A percentile compares a stretch with the other conserved stretches of the same genome.
phyloP scores from a whole-genome alignment of 2,113 vertebrate species.

The Cisticola juncidis region DNA sequence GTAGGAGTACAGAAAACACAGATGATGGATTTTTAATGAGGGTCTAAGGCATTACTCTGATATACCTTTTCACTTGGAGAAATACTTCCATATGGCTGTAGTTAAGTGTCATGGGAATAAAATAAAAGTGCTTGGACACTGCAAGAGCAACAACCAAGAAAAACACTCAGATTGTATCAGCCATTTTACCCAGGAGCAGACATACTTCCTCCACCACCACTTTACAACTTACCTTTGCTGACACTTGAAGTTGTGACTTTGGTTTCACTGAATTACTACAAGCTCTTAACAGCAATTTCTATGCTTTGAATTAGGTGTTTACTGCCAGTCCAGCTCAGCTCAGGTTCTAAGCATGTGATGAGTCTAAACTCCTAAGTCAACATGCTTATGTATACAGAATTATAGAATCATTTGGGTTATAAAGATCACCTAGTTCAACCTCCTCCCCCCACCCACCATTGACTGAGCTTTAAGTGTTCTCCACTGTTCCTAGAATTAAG shows the following conservation, averaged over 20 bases:
- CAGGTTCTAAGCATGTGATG: background rate
- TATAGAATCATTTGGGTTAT: background rate
- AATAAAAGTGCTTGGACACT: background rate
- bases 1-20: background rate
- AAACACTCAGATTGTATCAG: background rate
- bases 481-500: background rate
- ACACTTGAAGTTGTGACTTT: background rate
- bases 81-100: background rate
- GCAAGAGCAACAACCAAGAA: background rate
- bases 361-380: background rate
- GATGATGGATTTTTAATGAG: background rate
- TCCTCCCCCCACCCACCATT: too few species aligned
- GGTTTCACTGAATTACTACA: background rate
- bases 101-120: background rate
- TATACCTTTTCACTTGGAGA: fast-evolving
- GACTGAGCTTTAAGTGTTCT: background rate
- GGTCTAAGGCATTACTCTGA: background rate
- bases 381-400: background rate
- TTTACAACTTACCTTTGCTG: background rate
- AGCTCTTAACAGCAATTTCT: background rate
- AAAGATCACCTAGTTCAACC: background rate
- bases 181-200: background rate
- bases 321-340: background rate
- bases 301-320: background rate
- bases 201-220: background rate